Evolutionary conservation across 2,113 vertebrate species (phyloP).

Genomic region (Silurus glanis): DNA sequence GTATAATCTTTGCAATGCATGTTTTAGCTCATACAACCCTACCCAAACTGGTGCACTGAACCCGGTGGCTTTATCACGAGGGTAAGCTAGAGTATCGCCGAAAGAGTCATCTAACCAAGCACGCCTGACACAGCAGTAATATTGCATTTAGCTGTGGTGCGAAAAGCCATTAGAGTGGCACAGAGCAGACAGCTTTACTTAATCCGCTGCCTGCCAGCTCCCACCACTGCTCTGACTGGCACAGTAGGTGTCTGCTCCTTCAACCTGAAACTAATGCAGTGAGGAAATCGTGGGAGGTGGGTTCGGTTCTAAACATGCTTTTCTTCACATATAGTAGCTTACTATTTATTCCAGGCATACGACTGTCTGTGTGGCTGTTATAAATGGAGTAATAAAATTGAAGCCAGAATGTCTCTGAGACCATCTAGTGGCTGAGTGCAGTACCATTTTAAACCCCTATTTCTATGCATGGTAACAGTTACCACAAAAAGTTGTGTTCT

Average conservation of each 20-base stretch:
- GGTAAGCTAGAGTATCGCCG: constrained; percentile 1
- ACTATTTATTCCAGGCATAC: not conserved
- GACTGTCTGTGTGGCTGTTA: not conserved
- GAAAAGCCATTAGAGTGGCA: constrained; percentile 70
- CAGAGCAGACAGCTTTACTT: constrained; percentile 71
- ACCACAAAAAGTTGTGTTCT: not conserved
- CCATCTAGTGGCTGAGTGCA: not conserved
- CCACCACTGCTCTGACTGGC: constrained; percentile 62
- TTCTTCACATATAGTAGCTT: not conserved
- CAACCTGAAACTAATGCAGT: constrained; percentile 52
- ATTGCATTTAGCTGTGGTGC: constrained; percentile 67
- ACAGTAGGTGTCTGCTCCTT: constrained; percentile 68
- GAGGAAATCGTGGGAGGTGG: not conserved
- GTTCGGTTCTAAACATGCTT: not conserved
- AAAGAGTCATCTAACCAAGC: constrained; percentile 61
- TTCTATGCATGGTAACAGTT: too few relatives aligned
- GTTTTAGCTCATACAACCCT: constrained; percentile 12
- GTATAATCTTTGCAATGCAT: not conserved
- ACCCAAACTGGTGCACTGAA: constrained; percentile 17
- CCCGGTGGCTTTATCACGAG: constrained; percentile 22
- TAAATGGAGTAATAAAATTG: not conserved
- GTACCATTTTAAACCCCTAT: not conserved
- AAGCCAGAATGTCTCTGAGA: not conserved
- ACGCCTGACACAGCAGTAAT: constrained; percentile 65
- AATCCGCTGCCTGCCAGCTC: constrained; percentile 69